Conservation (phyloP, 2,797 vertebrate genomes). For the Psittacula echo region DNA sequence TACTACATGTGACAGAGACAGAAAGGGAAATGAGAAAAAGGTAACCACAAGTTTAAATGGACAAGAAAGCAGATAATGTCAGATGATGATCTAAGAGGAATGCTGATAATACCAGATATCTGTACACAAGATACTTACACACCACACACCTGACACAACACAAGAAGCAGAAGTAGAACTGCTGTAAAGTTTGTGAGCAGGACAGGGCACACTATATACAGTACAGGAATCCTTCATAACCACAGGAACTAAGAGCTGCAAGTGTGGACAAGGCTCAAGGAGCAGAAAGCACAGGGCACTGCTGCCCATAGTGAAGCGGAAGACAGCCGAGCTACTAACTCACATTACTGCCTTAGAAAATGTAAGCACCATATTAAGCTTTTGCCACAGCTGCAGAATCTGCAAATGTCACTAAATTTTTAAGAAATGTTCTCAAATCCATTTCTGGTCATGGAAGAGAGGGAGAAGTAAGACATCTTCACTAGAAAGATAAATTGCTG, state of each 20-base stretch:
- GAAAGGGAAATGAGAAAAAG: background rate
- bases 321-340: background rate
- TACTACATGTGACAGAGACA: background rate
- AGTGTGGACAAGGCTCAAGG: rapidly evolving
- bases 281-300: background rate
- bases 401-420: background rate
- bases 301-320: background rate
- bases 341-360: background rate
- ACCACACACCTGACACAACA: background rate
- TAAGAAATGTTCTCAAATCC: background rate
- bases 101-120: rapidly evolving
- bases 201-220: rapidly evolving
- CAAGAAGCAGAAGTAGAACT: background rate
- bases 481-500: background rate
- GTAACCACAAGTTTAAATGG: background rate
- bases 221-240: background rate
- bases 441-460: background rate
- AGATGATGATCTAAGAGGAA: background rate
- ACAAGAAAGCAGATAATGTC: background rate
- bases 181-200: background rate
- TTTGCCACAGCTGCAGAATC: background rate
- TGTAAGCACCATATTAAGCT: background rate
- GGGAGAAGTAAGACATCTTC: background rate
- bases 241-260: background rate
- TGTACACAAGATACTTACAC: background rate